Evolutionary conservation across 2,888 invertebrate species (phyloP).

Genomic region (Adineta ricciae): DNA sequence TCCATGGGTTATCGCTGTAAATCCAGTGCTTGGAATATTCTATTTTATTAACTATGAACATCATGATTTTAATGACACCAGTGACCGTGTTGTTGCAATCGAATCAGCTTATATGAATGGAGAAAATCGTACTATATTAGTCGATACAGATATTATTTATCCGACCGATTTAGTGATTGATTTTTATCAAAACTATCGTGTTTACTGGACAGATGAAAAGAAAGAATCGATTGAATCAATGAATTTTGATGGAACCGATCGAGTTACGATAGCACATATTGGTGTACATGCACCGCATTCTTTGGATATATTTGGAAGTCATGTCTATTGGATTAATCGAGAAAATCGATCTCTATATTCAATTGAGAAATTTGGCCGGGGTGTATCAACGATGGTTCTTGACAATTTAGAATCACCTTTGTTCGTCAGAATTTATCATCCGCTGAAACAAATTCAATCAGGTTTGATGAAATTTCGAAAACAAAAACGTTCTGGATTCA

Average conservation of each 20-base stretch:
- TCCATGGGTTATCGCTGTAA: conserved; percentile 77
- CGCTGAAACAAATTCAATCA: background rate
- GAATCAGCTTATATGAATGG: conserved; percentile 96
- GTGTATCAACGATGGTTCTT: conserved; percentile 19
- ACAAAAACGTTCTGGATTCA: background rate
- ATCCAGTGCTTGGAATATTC: conserved; percentile 55
- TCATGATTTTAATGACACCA: conserved; percentile 71
- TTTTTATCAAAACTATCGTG: conserved; percentile 66
- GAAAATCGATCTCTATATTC: background rate
- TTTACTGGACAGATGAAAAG: conserved; percentile 93
- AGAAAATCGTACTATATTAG: conserved; percentile 66
- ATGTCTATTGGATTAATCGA: conserved; percentile 86
- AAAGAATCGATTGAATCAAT: conserved; percentile 45
- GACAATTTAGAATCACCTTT: conserved; percentile 22
- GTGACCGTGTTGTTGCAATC: conserved; percentile 71
- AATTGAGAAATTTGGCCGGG: conserved; percentile 32
- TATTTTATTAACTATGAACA: conserved; percentile 88
- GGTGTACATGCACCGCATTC: conserved; percentile 64
- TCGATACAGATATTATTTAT: conserved; percentile 64
- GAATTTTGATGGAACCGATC: conserved; percentile 43
- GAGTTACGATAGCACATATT: conserved; percentile 39
- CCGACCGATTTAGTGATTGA: conserved; percentile 84
- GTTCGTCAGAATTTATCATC: conserved; percentile 25
- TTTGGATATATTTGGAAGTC: conserved; percentile 69
- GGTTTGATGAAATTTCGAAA: background rate